Conservation (phyloP, 2,113 vertebrate species). For the Leptobrachium ailaonicum region DNA sequence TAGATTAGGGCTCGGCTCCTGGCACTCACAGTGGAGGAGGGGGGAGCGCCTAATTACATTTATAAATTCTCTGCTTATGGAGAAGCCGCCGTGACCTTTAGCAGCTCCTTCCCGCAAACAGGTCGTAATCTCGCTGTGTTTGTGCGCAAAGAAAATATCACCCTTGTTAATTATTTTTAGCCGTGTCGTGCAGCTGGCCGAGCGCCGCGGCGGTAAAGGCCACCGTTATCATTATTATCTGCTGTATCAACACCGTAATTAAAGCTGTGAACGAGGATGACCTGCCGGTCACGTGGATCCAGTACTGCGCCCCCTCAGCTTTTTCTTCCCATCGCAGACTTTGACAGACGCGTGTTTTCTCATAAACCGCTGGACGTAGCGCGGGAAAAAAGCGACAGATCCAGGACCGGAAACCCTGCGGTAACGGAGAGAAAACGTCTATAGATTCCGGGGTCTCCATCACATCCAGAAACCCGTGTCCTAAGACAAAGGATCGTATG, state of each 20-base stretch:
- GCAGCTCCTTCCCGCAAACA: slow-evolving; percentile 58
- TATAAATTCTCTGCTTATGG: slow-evolving; percentile 53
- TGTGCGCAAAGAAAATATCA: slow-evolving; percentile 66
- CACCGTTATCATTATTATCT: slow-evolving; percentile 57
- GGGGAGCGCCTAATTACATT: slow-evolving; percentile 28
- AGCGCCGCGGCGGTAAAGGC: slow-evolving; percentile 52
- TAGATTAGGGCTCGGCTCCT: slow-evolving; percentile 55
- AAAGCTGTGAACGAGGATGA: slow-evolving; percentile 52
- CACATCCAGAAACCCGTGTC: too few relatives aligned
- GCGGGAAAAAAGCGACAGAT: too few relatives aligned
- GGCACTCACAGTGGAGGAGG: slow-evolving; percentile 49
- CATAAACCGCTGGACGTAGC: too few relatives aligned
- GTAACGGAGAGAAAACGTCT: too few relatives aligned
- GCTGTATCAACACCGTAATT: slow-evolving; percentile 59
- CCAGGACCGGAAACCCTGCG: too few relatives aligned
- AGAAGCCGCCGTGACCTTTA: slow-evolving; percentile 64
- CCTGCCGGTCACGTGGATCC: slow-evolving; percentile 6
- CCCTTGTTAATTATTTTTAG: slow-evolving; percentile 65
- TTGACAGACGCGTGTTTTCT: too few relatives aligned
- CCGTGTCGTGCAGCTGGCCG: slow-evolving; percentile 52
- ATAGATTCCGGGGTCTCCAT: too few relatives aligned
- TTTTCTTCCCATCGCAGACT: too few relatives aligned
- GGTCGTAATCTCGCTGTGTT: slow-evolving; percentile 65
- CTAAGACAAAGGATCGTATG: too few relatives aligned
- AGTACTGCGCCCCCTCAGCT: slow-evolving; percentile 46